These are phyloP conservation scores for Griposia aprilina DNA, from an alignment of 2,888 invertebrate genomes.

Conservation along the genomic window DNA sequence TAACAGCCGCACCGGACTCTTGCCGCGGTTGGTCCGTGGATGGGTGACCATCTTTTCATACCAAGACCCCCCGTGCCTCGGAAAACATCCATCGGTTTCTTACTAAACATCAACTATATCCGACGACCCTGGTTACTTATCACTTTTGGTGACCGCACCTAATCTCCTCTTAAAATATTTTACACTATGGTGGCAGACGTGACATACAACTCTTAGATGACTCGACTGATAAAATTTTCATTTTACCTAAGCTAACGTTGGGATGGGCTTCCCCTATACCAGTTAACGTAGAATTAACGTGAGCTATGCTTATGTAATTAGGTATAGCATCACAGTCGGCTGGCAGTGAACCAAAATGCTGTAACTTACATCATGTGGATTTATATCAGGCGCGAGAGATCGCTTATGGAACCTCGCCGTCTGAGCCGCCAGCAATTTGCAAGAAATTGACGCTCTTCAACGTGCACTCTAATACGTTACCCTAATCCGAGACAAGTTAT, in stretches of 20 bases:
- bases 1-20: too few species aligned
- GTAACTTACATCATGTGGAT: constrained; percentile 87
- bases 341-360: constrained; percentile 89
- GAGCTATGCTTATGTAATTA: constrained; percentile 61
- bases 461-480: constrained; percentile 65
- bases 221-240: background rate
- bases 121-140: too few species aligned
- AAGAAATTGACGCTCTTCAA: constrained; percentile 73
- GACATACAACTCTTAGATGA: background rate
- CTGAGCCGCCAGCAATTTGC: constrained; percentile 83
- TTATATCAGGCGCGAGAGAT: constrained; percentile 82
- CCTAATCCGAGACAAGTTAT: constrained; percentile 71
- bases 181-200: background rate
- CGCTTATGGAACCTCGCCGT: constrained; percentile 68
- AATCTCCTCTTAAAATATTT: background rate
- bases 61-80: too few species aligned
- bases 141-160: too few species aligned
- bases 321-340: constrained; percentile 73
- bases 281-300: constrained; percentile 55
- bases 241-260: background rate
- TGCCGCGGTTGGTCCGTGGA: too few species aligned
- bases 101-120: too few species aligned
- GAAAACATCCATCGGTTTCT: too few species aligned
- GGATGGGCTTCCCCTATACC: background rate
- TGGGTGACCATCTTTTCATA: too few species aligned